phyloP scores from a whole-genome alignment of 2,888 invertebrate species.

The Neoscelio sp. region DNA sequence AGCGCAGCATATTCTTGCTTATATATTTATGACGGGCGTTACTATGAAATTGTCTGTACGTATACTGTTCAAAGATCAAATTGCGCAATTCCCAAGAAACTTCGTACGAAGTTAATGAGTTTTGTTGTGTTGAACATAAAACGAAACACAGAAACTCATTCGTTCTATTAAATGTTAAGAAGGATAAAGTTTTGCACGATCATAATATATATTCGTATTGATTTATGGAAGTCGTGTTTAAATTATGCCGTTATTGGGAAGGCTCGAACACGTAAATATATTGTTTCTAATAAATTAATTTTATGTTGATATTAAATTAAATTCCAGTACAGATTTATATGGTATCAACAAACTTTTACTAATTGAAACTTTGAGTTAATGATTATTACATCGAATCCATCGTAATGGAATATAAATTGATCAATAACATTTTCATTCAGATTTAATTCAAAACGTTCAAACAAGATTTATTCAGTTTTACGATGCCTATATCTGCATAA shows the following conservation, averaged over 20 bases:
- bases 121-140: slow-evolving; percentile 35
- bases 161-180: slow-evolving; percentile 29
- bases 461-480: too few species aligned
- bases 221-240: neutral
- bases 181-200: slow-evolving; percentile 25
- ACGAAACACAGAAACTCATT: slow-evolving; percentile 23
- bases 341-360: too few species aligned
- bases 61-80: slow-evolving; percentile 39
- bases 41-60: slow-evolving; percentile 36
- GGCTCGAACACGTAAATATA: too few species aligned
- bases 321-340: too few species aligned
- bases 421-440: too few species aligned
- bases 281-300: too few species aligned
- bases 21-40: slow-evolving; percentile 29
- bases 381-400: too few species aligned
- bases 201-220: slow-evolving; percentile 15
- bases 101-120: slow-evolving; percentile 36
- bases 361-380: too few species aligned
- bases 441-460: too few species aligned
- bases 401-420: too few species aligned
- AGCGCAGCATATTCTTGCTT: slow-evolving; percentile 14
- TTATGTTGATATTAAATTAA: too few species aligned
- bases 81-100: slow-evolving; percentile 43
- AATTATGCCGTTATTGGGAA: slow-evolving; percentile 12
- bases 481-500: too few species aligned